phyloP scores from a whole-genome alignment of 2,797 vertebrate genomes.

The Delichon dasypus region DNA sequence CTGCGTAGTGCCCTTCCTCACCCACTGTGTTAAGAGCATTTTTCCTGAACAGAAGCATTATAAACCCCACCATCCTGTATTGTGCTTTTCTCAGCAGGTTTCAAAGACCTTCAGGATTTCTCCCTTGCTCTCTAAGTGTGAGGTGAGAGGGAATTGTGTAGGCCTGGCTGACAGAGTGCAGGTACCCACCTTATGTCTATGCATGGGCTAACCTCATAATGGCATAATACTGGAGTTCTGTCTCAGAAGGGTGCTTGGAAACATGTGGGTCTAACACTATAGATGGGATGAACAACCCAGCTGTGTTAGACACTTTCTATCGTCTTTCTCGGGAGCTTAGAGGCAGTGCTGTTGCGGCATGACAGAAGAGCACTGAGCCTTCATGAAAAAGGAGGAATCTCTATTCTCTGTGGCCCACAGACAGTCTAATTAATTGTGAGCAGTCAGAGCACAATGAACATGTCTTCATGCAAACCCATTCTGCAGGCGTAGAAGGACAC shows the following conservation, averaged over 20 bases:
- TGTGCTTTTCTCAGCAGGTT: background rate
- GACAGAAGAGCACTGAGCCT: background rate
- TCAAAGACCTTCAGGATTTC: background rate
- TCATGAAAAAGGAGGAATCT: background rate
- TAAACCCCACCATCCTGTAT: background rate
- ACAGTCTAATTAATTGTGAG: background rate
- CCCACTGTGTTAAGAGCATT: background rate
- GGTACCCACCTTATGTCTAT: too few species aligned
- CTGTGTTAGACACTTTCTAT: background rate
- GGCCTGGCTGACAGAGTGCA: background rate
- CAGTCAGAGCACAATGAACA: background rate
- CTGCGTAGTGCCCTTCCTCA: background rate
- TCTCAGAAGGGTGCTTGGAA: background rate
- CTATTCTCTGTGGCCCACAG: background rate
- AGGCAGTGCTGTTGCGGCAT: background rate
- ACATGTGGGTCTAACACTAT: accelerated
- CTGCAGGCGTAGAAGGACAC: background rate
- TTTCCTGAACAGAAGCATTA: background rate
- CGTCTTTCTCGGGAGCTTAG: background rate
- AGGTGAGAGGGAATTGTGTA: background rate
- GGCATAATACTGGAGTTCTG: background rate
- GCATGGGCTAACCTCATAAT: background rate
- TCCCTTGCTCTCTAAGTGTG: background rate
- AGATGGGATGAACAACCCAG: background rate
- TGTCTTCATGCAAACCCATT: background rate